These are phyloP conservation scores for Thinocorus orbignyianus DNA, from an alignment of 2,113 vertebrate species.

Conservation along the genomic window DNA sequence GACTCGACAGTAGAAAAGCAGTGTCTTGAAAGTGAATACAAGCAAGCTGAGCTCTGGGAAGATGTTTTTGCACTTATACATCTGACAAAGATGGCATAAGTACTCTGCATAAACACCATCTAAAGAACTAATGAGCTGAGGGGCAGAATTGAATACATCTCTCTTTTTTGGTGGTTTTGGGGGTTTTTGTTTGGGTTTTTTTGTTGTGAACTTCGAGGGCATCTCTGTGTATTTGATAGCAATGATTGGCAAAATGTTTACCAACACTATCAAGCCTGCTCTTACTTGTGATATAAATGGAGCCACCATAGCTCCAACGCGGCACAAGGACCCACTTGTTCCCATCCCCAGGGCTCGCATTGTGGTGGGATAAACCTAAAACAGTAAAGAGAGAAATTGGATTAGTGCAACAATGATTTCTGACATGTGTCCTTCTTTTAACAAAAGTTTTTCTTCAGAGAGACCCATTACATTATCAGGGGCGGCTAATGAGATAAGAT, in stretches of 20 bases:
- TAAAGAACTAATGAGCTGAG: background rate
- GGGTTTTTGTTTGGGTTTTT: background rate
- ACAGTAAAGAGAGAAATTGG: background rate
- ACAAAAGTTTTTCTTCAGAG: background rate
- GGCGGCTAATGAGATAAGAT: background rate
- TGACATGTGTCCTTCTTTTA: no score
- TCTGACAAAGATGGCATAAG: background rate
- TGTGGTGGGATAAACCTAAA: constrained; percentile 90
- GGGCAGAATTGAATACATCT: background rate
- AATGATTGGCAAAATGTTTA: background rate
- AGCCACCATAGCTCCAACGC: constrained; percentile 92
- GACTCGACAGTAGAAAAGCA: background rate
- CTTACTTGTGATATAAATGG: constrained; percentile 89
- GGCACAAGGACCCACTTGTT: constrained; percentile 89
- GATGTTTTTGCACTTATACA: background rate
- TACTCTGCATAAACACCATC: background rate
- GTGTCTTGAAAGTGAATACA: background rate
- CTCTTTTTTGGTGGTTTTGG: background rate
- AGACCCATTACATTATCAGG: background rate
- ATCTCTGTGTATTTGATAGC: background rate
- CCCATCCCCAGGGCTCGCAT: constrained; percentile 91
- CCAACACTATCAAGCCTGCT: background rate
- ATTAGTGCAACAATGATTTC: background rate
- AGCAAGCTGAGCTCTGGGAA: background rate
- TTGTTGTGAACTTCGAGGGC: background rate